phyloP scores from a whole-genome alignment of 2,113 vertebrate species.

The Neogale vison region DNA sequence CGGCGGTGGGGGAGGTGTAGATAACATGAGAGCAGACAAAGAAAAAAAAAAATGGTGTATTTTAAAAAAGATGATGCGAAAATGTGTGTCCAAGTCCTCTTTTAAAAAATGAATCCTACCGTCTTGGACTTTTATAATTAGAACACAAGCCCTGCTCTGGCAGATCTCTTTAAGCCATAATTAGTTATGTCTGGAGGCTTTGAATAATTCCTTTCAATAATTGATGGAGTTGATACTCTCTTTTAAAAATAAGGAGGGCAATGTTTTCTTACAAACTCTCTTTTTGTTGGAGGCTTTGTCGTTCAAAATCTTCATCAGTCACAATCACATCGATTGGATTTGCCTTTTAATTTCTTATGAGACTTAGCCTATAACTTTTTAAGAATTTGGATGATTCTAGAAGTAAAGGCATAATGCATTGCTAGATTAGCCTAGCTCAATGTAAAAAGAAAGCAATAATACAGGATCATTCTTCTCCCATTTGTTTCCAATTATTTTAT shows the following conservation, averaged over 20 bases:
- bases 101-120: slow-evolving; percentile 86
- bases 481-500: slow-evolving; percentile 79
- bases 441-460: slow-evolving; percentile 57
- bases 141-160: slow-evolving; percentile 86
- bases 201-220: slow-evolving; percentile 87
- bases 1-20: slow-evolving; percentile 90
- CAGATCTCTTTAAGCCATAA: slow-evolving; percentile 94
- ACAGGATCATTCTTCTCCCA: slow-evolving; percentile 24
- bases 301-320: slow-evolving; percentile 53
- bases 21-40: slow-evolving; percentile 95
- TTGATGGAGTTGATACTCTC: slow-evolving; percentile 82
- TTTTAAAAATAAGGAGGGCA: slow-evolving; percentile 70
- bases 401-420: slow-evolving; percentile 47
- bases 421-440: neutral
- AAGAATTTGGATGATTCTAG: slow-evolving; percentile 63
- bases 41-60: slow-evolving; percentile 86
- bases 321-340: slow-evolving; percentile 35
- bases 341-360: slow-evolving; percentile 70
- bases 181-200: slow-evolving; percentile 96
- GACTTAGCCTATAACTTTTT: slow-evolving; percentile 83
- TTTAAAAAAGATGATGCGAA: slow-evolving; percentile 85
- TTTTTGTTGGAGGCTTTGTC: slow-evolving; percentile 74
- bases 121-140: slow-evolving; percentile 82
- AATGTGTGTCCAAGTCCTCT: slow-evolving; percentile 79
- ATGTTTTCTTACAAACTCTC: slow-evolving; percentile 78